These are phyloP conservation scores for Patella depressa DNA, from an alignment of 2,888 invertebrate species.

Conservation along the genomic window DNA sequence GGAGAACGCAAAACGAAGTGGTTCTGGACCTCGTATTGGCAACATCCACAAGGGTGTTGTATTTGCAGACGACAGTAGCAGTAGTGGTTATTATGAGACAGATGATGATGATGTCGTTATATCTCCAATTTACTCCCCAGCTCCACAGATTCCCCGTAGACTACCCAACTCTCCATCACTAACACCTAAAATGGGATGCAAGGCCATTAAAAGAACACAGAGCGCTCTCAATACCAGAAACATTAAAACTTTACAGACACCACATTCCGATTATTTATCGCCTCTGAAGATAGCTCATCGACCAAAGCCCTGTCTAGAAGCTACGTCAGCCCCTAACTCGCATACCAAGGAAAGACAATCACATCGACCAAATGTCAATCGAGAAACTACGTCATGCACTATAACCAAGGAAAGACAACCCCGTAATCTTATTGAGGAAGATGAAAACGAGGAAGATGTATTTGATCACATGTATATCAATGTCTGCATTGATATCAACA, in stretches of 20 bases:
- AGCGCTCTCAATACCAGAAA: neutral
- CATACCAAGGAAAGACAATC: neutral
- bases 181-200: neutral
- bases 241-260: neutral
- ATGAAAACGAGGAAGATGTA: neutral
- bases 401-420: neutral
- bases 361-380: neutral
- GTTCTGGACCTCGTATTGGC: neutral
- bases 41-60: neutral
- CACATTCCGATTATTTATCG: neutral
- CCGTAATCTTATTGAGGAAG: neutral
- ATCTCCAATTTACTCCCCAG: neutral
- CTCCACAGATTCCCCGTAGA: neutral
- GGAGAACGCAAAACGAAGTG: neutral
- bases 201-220: neutral
- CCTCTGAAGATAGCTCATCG: neutral
- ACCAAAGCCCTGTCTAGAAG: neutral
- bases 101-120: neutral
- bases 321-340: neutral
- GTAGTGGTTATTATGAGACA: conserved; percentile 4
- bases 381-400: neutral
- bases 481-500: neutral
- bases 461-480: neutral
- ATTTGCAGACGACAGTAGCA: neutral
- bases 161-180: neutral